phyloP scores from a whole-genome alignment of 2,888 invertebrate genomes.

The Leptopterna dolabrata region DNA sequence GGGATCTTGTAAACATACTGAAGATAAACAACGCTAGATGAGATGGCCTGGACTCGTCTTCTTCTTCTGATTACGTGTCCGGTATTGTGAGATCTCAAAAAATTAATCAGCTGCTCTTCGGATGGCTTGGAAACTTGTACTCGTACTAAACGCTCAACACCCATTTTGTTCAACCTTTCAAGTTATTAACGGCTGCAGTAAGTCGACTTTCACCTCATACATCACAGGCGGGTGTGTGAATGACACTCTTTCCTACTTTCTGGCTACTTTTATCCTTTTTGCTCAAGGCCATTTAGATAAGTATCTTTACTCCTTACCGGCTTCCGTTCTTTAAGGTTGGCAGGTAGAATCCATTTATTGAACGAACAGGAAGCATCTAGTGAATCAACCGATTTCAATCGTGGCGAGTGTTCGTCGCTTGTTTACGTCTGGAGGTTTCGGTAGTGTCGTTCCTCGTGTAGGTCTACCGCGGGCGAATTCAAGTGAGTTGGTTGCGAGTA shows the following conservation, averaged over 20 bases:
- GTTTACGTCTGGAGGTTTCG: slow-evolving; percentile 4
- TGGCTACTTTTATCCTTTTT: neutral
- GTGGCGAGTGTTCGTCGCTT: slow-evolving; percentile 5
- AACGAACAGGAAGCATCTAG: neutral
- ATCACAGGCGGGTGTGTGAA: neutral
- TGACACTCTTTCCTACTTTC: slow-evolving; percentile 1
- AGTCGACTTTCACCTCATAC: neutral
- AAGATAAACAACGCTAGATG: too few relatives aligned
- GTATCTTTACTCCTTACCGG: neutral
- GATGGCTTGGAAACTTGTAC: too few relatives aligned
- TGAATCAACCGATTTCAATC: slow-evolving; percentile 22
- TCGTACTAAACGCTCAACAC: too few relatives aligned
- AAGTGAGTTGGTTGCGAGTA: neutral
- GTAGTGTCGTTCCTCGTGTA: neutral
- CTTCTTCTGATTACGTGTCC: too few relatives aligned
- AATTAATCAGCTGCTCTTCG: too few relatives aligned
- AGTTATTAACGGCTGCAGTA: neutral
- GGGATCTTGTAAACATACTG: too few relatives aligned
- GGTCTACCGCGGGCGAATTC: neutral
- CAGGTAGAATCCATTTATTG: slow-evolving; percentile 19
- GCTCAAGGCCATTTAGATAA: neutral
- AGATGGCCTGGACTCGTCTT: too few relatives aligned
- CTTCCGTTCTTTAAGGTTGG: neutral
- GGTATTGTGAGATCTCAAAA: too few relatives aligned
- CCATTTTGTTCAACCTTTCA: neutral